Evolutionary conservation across 2,888 invertebrate genomes (phyloP).

Genomic region (Melolontha melolontha): DNA sequence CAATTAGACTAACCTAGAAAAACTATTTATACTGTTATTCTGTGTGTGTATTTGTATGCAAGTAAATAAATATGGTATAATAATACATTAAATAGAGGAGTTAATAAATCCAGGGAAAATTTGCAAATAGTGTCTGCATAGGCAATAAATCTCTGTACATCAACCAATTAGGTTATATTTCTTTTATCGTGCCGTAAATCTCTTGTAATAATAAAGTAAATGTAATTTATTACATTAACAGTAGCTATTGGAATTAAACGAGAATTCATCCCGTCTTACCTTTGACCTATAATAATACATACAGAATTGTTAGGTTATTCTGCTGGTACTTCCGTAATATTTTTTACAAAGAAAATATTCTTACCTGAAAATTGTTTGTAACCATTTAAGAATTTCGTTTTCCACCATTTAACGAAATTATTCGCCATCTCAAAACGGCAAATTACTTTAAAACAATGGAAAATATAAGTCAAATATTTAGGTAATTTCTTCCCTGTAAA

Average conservation of each 20-base stretch:
- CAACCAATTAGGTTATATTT: constrained; percentile 32
- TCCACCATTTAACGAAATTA: constrained; percentile 83
- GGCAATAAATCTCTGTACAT: constrained; percentile 20
- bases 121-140: neutral
- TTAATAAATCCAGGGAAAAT: constrained; percentile 22
- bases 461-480: constrained; percentile 13
- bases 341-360: neutral
- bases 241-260: neutral
- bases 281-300: neutral
- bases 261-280: neutral
- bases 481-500: neutral
- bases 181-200: constrained; percentile 25
- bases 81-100: constrained; percentile 11
- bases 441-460: neutral
- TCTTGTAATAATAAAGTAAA: neutral
- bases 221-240: neutral
- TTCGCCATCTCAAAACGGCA: constrained; percentile 71
- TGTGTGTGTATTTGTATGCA: neutral
- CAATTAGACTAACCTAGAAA: constrained; percentile 22
- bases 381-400: constrained; percentile 80
- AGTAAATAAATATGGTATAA: neutral
- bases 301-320: no score
- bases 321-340: no score
- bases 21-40: constrained; percentile 16
- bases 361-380: constrained; percentile 81